Evolutionary conservation across 2,888 invertebrate species (phyloP), one percentile per base, ranked within the genome.

Genomic region (Nomada ruficornis): DNA sequence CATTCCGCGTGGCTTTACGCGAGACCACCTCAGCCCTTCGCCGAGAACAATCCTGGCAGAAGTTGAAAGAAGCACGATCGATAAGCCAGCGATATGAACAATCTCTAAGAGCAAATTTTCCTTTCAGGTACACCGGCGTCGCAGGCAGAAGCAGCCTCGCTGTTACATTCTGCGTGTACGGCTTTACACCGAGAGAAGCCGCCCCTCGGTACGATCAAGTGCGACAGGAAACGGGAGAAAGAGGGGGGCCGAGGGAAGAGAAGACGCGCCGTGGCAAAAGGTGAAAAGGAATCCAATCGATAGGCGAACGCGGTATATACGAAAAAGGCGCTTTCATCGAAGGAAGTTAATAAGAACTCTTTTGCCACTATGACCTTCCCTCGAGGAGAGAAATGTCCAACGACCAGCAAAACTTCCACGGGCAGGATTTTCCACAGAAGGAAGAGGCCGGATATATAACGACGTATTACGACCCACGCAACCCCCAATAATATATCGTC

Each of bases 371-470:
- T 72, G 80, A 80, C 80, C 81, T 80, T 80, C 65, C 68, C 57
- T 10, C 26, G 5, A 20, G 10, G 36, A 54, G 55, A 74, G 78
- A 86, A 81, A 88, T 83, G 77, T 44, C 26, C 69, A 64, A 47
- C 70, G 55, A 77, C 78, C 81, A 79, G 65, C 74, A 84, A 36
- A 78, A 63, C 69, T 72, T 70, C 82, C 73, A 44, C 73, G 65
- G 59, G 11, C 36, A 72, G 76, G 73, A 79, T 86, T 86, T 86
- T 75, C 77, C 70, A 62, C 18, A 11, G 29, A 18, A 23, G 70
- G 50, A 29, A 57, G 15, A 47, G 77, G 69, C 77, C 88, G 87
- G 82, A 88, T 85, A 87, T 85, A 87, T 85, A 85, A 85, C 80
- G 67, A 83, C 76, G 78, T 83, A 80, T 83, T 83, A 82, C 75